Percentiles rank a stretch among this genome's conserved stretches.
phyloP scores from a whole-genome alignment of 2,113 vertebrate species.

The Mirza zaza region DNA sequence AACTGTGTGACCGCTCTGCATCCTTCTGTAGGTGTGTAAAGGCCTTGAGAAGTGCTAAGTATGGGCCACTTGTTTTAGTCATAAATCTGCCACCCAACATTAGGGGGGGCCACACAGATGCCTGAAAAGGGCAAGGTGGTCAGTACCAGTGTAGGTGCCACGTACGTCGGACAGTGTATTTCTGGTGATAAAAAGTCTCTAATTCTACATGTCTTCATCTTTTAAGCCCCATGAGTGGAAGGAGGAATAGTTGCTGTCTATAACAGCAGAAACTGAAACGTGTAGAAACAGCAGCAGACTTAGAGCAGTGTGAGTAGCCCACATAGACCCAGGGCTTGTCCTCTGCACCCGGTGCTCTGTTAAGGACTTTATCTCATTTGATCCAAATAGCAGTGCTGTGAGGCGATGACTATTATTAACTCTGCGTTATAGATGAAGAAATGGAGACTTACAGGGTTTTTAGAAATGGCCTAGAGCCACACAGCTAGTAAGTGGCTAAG shows the following conservation, averaged over 20 bases:
- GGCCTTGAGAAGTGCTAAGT: neutral
- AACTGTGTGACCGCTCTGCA: fast-evolving
- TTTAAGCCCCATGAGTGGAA: neutral
- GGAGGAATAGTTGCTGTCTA: neutral
- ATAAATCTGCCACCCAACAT: neutral
- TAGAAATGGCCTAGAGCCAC: neutral
- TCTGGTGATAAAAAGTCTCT: neutral
- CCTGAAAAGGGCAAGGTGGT: neutral
- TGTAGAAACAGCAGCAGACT: neutral
- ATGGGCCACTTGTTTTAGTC: neutral
- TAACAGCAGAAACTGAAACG: neutral
- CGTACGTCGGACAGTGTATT: neutral
- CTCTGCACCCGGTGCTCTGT: neutral
- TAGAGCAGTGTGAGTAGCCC: too few relatives aligned
- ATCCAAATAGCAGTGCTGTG: neutral
- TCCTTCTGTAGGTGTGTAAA: neutral
- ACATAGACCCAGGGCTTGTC: neutral
- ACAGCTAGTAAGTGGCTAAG: neutral
- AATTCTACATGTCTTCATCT: neutral
- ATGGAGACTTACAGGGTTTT: neutral
- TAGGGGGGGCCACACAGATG: neutral
- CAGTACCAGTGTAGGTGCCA: neutral
- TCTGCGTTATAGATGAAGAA: slow-evolving; percentile 28
- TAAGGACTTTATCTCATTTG: neutral
- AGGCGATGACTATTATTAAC: slow-evolving; percentile 23